A percentile compares a stretch with the other conserved stretches of the same genome.
Conservation (phyloP, 2,797 vertebrate species). For the Parotocinclus haroldoi region DNA sequence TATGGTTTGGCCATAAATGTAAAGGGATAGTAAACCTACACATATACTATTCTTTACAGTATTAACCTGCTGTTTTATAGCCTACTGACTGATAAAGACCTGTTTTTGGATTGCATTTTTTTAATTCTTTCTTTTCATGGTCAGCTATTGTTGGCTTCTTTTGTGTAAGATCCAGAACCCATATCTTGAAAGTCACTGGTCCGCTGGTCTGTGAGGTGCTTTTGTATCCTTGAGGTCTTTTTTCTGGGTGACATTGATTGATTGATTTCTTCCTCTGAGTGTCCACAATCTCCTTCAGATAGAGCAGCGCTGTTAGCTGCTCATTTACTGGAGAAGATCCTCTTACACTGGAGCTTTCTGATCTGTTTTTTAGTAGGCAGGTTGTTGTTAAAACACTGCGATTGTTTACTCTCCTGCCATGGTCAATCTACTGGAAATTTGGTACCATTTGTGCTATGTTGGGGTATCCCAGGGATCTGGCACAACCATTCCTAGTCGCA, state of each 20-base stretch:
- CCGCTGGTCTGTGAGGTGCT: constrained; percentile 36
- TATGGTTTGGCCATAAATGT: constrained; percentile 8
- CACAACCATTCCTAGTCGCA: no score
- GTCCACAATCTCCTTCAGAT: constrained; percentile 55
- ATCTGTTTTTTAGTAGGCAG: constrained; percentile 39
- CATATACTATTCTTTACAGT: not conserved
- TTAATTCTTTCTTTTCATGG: constrained; percentile 1
- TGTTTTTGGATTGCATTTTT: not conserved
- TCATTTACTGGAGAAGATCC: constrained; percentile 52
- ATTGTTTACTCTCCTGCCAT: constrained; percentile 55
- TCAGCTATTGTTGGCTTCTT: constrained; percentile 11
- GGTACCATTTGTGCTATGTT: constrained; percentile 56
- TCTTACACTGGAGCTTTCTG: constrained; percentile 55
- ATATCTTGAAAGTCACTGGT: constrained; percentile 32
- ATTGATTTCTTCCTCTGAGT: constrained; percentile 61
- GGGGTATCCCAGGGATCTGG: no score
- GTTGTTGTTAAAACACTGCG: constrained; percentile 49
- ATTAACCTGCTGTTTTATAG: not conserved
- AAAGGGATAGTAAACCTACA: not conserved
- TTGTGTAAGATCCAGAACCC: constrained; percentile 2
- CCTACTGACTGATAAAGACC: not conserved
- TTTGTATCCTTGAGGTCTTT: constrained; percentile 46
- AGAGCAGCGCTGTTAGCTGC: constrained; percentile 51
- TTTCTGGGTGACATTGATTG: constrained; percentile 47
- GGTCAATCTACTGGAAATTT: constrained; percentile 43